A percentile compares a stretch with the other conserved stretches of the same genome.
Conservation (phyloP, 2,797 vertebrate species). For the Paratrypauchen microcephalus region DNA sequence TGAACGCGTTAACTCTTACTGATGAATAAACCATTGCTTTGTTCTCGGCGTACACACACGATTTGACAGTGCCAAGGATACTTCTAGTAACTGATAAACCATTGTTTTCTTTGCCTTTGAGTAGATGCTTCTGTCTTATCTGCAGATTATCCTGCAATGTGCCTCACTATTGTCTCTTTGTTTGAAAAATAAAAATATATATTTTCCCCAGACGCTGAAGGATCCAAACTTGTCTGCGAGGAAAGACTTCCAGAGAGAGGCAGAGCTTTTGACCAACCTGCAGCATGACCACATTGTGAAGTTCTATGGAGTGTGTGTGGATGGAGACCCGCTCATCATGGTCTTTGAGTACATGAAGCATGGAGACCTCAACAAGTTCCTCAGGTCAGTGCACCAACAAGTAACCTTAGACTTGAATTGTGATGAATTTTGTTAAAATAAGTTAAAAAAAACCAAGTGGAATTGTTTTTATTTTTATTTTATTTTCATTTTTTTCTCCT, state of each 20-base stretch:
- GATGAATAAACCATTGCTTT: background rate
- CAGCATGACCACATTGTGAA: conserved; percentile 98
- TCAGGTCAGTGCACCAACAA: conserved; percentile 78
- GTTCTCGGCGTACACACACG: background rate
- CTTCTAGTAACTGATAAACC: background rate
- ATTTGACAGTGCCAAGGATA: background rate
- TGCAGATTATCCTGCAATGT: background rate
- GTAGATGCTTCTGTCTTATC: background rate
- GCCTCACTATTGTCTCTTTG: background rate
- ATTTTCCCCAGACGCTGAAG: conserved; percentile 85
- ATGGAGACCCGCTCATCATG: conserved; percentile 98
- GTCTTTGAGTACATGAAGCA: conserved; percentile 99
- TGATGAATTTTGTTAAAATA: too few species aligned
- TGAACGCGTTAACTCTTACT: background rate
- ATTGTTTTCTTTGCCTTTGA: background rate
- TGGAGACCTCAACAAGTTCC: conserved; percentile 97
- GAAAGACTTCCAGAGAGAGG: conserved; percentile 97
- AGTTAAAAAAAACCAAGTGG: too few species aligned
- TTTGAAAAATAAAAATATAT: background rate
- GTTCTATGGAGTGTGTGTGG: conserved; percentile 95
- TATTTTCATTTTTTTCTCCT: too few species aligned
- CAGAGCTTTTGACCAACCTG: conserved; percentile 95
- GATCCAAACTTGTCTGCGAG: conserved; percentile 93
- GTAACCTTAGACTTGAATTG: too few species aligned
- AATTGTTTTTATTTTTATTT: too few species aligned